Base-by-base conservation (phyloP, 1,140 invertebrate species). In the Asobara japonica region DNA sequence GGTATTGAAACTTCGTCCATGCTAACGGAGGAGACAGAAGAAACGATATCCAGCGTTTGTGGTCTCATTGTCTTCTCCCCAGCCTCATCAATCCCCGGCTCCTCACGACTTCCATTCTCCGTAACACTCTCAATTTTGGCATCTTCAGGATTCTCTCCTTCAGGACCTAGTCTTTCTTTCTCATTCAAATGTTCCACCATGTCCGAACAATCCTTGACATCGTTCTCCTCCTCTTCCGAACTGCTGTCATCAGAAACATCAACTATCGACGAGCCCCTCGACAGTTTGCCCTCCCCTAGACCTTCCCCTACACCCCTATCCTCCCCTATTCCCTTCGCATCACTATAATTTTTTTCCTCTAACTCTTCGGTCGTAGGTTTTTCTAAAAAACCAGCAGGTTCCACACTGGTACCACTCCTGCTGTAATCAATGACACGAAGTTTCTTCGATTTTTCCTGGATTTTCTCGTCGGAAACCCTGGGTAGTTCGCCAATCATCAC, bases 11-110 rank as follows among this genome's bases (percentile, higher is more conserved):
- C 75, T 22, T 83, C 81, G 18, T 77, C 71, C 77, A 82, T 82
- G 66, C 79, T 80, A 62, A 85, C 77, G 11, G 82, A 67, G 3
- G 80, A 78, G 65, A 85, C 77, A 11, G 82, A 67, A 3, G 80
- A 78, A 73, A 81, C 77, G 62, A 86, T 85, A 65, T 87, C 80
- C 11, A 87, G 77, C 22, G 85, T 87, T 74, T 85, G 85, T 2
- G 85, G 86, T 31, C 31, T 77, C 61, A 29, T 11, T 68, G 11
- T 45, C 67, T 41, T 68, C 61, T 65, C 70, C 16, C 11, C 48
- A 60, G 60, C 30, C 45, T 74, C 72, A 30, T 79, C 76, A 65
- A 51, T 31, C n/a, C 74, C 76, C 69, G 71, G 71, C 13, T 68
- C 33, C 71, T 69, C 73, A n/a, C n/a, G n/a, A n/a, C n/a, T n/a